Conservation (phyloP, 2,113 vertebrate species). For the Hippocampus abdominalis region DNA sequence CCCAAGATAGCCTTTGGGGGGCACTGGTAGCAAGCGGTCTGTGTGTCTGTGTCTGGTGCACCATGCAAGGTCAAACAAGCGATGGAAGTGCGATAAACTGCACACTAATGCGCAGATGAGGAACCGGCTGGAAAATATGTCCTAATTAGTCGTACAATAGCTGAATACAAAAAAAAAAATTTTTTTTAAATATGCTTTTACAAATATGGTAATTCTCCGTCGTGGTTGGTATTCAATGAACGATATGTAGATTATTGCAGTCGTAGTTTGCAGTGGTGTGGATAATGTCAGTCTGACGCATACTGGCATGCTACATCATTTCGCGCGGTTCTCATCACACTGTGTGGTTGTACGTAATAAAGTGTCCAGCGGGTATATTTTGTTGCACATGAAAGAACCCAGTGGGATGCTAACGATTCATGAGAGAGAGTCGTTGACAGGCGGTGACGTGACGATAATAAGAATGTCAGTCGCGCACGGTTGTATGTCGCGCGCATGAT, state of each 20-base stretch:
- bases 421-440: slow-evolving; percentile 1
- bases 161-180: neutral
- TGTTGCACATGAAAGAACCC: neutral
- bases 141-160: neutral
- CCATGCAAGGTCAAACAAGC: slow-evolving; percentile 42
- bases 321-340: neutral
- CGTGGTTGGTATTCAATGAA: neutral
- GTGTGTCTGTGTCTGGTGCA: slow-evolving; percentile 19
- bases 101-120: neutral
- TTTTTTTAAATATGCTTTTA: neutral
- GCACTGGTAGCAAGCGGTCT: slow-evolving; percentile 39
- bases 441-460: slow-evolving; percentile 5
- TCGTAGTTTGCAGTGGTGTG: no score
- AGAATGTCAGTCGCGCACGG: slow-evolving; percentile 1
- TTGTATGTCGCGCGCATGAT: neutral
- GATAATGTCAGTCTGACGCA: no score
- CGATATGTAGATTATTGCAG: neutral
- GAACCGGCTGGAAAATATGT: neutral
- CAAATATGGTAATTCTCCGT: neutral
- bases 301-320: neutral
- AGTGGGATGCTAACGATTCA: slow-evolving; percentile 1
- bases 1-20: slow-evolving; percentile 38
- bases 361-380: neutral
- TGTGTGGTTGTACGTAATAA: neutral
- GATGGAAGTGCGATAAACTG: slow-evolving; percentile 24